phyloP scores from a whole-genome alignment of 2,888 invertebrate species.

The Embidobia sp. region DNA sequence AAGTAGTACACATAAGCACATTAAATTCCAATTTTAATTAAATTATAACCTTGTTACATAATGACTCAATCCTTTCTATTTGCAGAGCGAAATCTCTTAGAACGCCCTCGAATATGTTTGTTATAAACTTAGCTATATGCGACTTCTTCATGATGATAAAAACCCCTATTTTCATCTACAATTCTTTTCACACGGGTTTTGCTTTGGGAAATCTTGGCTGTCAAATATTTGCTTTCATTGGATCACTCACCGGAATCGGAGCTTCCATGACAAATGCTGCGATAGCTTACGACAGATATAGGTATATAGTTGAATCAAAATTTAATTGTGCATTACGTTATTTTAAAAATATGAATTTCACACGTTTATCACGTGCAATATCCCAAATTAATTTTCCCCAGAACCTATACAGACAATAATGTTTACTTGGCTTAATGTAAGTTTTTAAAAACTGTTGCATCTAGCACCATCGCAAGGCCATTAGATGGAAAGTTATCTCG shows the following conservation, averaged over 20 bases:
- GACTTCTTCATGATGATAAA: conserved; percentile 95
- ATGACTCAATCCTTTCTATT: conserved; percentile 33
- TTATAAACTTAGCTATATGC: conserved; percentile 90
- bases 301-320: too few species aligned
- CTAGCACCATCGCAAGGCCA: conserved; percentile 90
- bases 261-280: conserved; percentile 91
- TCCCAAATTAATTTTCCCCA: too few species aligned
- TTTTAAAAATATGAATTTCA: too few species aligned
- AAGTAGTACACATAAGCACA: too few species aligned
- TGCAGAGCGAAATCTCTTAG: conserved; percentile 87
- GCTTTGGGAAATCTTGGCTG: conserved; percentile 89
- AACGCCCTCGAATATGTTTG: conserved; percentile 92
- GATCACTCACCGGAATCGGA: conserved; percentile 90
- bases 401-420: too few species aligned
- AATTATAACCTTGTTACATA: conserved; percentile 10
- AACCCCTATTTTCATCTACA: conserved; percentile 92
- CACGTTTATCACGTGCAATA: too few species aligned
- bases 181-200: conserved; percentile 90
- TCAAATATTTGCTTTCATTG: conserved; percentile 89
- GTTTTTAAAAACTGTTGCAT: too few species aligned
- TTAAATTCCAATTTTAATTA: too few species aligned
- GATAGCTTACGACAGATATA: conserved; percentile 90
- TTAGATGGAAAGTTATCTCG: conserved; percentile 91
- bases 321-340: too few species aligned
- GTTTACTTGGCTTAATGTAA: too few species aligned